Base-by-base conservation (phyloP, 2,797 vertebrate genomes). In the Diplodus puntazzo region DNA sequence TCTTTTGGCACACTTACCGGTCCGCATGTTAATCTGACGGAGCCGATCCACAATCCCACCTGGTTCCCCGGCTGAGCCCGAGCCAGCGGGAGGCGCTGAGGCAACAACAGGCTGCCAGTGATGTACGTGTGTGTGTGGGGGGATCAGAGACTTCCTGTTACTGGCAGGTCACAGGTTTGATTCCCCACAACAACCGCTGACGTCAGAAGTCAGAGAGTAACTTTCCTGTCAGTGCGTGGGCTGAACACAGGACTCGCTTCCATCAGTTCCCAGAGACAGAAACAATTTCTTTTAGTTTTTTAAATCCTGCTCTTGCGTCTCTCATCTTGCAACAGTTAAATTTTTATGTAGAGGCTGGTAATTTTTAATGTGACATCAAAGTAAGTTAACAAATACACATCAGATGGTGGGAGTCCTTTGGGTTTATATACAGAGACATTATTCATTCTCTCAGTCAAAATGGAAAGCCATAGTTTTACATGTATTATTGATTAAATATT, bases 1-100 rank as follows among this genome's bases (percentile, higher is more conserved):
- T 87, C 79, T 87, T 87, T 77, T 80, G 73, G 70, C 88, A 79
- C 69, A 75, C 57, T 84, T 65, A 53, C 63, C 13, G 18, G 63
- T 17, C 73, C 34, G 45, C 17, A 30, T 62, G 55, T 65, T 90
- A 88, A 90, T 90, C 88, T 84, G 79, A 69, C 23, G 27, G 49
- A 20, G 48, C 18, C 7, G 12, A 69, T 78, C 4, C 60, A 76
- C 64, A 80, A 58, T 77, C 79, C 70, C 73, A 82, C 73, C 82
- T 66, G 82, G 23, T 82, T 79, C 73, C 70, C 39, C 42, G 8
- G 30, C 49, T 6, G 55, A 42, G 20, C 50, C 64, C 5, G 43
- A 68, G 50, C 64, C 42, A 34, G 21, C 2, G 27, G 5, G 18
- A 45, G 43, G 46, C 0, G 34, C 20, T 21, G 18, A 68, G 30